These are phyloP conservation scores for Sminthopsis crassicaudata DNA, from an alignment of 2,113 vertebrate species.

Conservation along the genomic window DNA sequence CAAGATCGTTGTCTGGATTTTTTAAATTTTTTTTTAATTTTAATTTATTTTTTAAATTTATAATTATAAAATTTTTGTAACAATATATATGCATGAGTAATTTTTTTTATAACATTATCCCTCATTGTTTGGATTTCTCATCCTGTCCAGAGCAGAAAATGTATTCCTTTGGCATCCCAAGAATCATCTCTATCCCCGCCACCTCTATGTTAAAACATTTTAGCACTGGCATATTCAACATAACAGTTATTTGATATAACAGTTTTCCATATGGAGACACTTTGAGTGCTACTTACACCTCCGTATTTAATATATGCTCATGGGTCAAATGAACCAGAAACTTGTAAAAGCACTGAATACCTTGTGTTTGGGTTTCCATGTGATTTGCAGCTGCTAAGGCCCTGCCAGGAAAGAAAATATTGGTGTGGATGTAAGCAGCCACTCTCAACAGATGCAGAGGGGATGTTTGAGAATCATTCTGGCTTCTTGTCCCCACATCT, in stretches of 20 bases:
- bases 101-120: too few species aligned
- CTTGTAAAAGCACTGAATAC: neutral
- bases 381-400: neutral
- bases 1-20: neutral
- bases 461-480: neutral
- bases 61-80: too few species aligned
- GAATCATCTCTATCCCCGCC: neutral
- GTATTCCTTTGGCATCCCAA: neutral
- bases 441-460: neutral
- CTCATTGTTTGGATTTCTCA: neutral
- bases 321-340: neutral
- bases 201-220: neutral
- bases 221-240: neutral
- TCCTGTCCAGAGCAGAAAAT: neutral
- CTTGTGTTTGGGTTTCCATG: neutral
- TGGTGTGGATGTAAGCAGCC: neutral
- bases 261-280: neutral
- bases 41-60: neutral
- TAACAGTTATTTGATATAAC: neutral
- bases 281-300: neutral
- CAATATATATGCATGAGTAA: too few species aligned
- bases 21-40: neutral
- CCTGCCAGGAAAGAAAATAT: slow-evolving; percentile 2
- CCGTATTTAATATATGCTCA: neutral
- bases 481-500: neutral